Evolutionary conservation across 2,888 invertebrate species (phyloP), one percentile per base, ranked within the genome.

Genomic region (Lepidochitona cinerea): DNA sequence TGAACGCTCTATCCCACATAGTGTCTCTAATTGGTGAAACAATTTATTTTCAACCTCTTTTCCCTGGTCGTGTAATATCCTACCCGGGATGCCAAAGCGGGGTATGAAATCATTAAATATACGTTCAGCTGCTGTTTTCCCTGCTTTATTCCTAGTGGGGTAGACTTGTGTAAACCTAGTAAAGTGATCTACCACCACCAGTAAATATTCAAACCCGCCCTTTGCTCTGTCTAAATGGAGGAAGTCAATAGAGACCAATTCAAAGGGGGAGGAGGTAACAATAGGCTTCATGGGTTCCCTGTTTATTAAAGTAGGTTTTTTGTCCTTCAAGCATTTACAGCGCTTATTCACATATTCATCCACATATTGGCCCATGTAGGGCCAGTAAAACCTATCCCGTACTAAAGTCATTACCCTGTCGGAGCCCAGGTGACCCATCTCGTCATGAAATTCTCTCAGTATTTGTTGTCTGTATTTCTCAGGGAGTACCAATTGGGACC

Each of bases 381-480:
- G 41, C 41, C 41, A 41, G 41, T 41, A 41, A 41, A 41, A 41
- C 6, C 74, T 33, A 5, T 71, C 68, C 7, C 74, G 29, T 18
- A 71, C 68, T 23, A 71, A 41, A 23, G 52, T 33, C 1, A 74
- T 6, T 12, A 37, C 68, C 37, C 71, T 65, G 14, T 74, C 71
- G 4, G 68, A 18, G 26, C 71, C 71, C n/a, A 74, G 71, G 32
- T 71, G 74, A 41, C 74, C 74, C 68, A 74, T 74, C 6, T 74
- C 68, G 35, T 74, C 54, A 37, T 74, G 71, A 2, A 74, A 37
- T 65, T 68, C 29, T 65, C 33, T 29, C 49, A 69, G 9, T 0
- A 68, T 49, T 1, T 36, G 23, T 33, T 6, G 3, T n/a, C 52
- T 41, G 36, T 68, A 73, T 29, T 49, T 41, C 49, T 9, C 4